These are phyloP conservation scores for Sicus ferrugineus DNA, from an alignment of 2,888 invertebrate genomes.

Conservation along the genomic window DNA sequence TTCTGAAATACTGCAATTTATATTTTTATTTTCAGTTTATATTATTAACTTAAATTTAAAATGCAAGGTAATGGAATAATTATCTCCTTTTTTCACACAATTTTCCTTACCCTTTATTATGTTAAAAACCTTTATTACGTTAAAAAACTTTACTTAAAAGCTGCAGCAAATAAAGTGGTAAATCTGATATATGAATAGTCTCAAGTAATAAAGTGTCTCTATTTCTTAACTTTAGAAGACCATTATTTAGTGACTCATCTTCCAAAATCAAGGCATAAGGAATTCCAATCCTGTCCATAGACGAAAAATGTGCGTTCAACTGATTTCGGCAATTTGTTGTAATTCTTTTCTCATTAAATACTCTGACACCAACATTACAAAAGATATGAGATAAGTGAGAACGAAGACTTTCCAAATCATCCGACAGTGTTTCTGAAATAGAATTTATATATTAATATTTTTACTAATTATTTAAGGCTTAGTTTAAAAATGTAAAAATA, in stretches of 20 bases:
- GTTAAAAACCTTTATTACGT: too few species aligned
- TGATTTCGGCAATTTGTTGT: slow-evolving; percentile 7
- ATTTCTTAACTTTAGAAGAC: slow-evolving; percentile 12
- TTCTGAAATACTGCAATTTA: too few species aligned
- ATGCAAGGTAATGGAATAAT: too few species aligned
- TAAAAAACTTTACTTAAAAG: too few species aligned
- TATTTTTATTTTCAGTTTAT: too few species aligned
- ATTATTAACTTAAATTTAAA: too few species aligned
- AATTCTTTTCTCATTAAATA: not conserved
- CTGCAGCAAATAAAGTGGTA: slow-evolving; percentile 4
- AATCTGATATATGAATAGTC: slow-evolving; percentile 21
- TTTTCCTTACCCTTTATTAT: too few species aligned
- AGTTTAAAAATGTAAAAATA: too few species aligned
- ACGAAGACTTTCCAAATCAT: not conserved
- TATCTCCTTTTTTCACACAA: too few species aligned
- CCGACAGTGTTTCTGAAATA: not conserved
- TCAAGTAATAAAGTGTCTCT: slow-evolving; percentile 21
- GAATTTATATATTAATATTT: not conserved
- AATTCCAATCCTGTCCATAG: slow-evolving; percentile 4
- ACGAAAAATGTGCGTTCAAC: not conserved
- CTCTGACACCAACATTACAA: not conserved
- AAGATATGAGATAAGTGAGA: not conserved
- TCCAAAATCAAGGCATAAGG: slow-evolving; percentile 17
- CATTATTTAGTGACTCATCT: not conserved
- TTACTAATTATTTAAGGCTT: too few species aligned